Base-by-base conservation (phyloP, 2,113 vertebrate species). In the Sprattus sprattus region DNA sequence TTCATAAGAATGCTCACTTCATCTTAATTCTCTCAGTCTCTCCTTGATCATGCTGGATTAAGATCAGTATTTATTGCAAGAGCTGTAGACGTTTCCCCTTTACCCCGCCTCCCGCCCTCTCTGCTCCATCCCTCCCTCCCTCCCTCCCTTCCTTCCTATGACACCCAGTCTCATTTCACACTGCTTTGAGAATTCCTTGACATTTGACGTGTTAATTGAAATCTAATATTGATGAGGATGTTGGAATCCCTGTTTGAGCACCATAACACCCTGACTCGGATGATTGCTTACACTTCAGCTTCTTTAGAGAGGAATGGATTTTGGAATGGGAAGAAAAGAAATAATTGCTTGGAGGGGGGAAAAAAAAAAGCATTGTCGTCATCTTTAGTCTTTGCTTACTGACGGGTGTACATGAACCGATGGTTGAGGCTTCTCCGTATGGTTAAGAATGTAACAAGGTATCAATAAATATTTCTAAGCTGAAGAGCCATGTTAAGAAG, bases 61-160 rank as follows among this genome's bases (percentile, higher is more conserved):
- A 82, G 84, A 88, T 83, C 87, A 89, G 88, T 91, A 90, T 91
- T 91, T 91, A 91, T 91, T 90, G 87, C 89, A 88, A 57, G 50
- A 88, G 83, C 86, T 84, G 84, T 91, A 90, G 88, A 88, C 81
- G 84, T 90, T 88, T 86, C 88, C 81, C 78, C 87, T 88, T 89
- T 13, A 82, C 71, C 71, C 71, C 71, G 11, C 32, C 64, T 71
- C 64, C 15, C 71, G 1, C 25, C 11, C 28, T 44, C 67, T n/a
- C n/a, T n/a, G n/a, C n/a, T n/a, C n/a, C n/a, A n/a, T n/a, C n/a
- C n/a, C 13, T 28, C n/a, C 64, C 64, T n/a, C n/a, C 10, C 64
- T 20, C 25, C 13, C 28, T 71, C 28, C 7, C 49, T 88, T 81
- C 87, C n/a, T 84, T 82, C 60, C 85, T 47, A 11, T 86, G 83